phyloP scores from a whole-genome alignment of 2,797 vertebrate species.

The Pelochelys cantorii region DNA sequence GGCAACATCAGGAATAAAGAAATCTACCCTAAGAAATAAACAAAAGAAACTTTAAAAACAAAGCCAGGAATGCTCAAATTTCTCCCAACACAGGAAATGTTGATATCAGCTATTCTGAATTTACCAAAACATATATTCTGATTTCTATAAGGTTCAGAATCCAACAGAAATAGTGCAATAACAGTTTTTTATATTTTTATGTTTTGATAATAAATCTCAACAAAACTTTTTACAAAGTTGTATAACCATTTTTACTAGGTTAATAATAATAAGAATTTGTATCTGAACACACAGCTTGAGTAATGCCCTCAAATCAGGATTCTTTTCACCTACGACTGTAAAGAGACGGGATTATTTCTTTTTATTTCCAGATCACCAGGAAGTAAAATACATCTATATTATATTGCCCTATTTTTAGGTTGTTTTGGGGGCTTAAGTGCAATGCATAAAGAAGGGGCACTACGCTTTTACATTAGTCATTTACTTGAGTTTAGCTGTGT shows the following conservation, averaged over 20 bases:
- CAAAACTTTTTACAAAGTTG: background rate
- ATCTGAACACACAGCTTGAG: background rate
- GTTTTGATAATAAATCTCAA: background rate
- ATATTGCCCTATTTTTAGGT: background rate
- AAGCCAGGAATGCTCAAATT: background rate
- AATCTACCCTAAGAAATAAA: conserved; percentile 88
- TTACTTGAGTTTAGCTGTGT: background rate
- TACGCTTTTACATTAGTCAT: background rate
- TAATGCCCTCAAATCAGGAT: background rate
- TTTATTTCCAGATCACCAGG: background rate
- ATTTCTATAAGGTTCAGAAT: background rate
- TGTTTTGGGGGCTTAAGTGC: background rate
- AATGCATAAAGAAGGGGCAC: background rate
- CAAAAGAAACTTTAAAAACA: background rate
- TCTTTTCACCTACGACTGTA: background rate
- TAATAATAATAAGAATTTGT: background rate
- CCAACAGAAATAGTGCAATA: background rate
- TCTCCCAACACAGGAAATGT: background rate
- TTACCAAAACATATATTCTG: conserved; percentile 1
- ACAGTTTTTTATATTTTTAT: background rate
- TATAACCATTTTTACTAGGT: background rate
- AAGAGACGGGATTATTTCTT: background rate
- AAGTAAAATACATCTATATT: background rate
- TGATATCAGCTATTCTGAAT: conserved; percentile 6
- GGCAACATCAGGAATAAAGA: conserved; percentile 92